Conservation (phyloP, 2,888 invertebrate species). For the Ectemnius continuus region DNA sequence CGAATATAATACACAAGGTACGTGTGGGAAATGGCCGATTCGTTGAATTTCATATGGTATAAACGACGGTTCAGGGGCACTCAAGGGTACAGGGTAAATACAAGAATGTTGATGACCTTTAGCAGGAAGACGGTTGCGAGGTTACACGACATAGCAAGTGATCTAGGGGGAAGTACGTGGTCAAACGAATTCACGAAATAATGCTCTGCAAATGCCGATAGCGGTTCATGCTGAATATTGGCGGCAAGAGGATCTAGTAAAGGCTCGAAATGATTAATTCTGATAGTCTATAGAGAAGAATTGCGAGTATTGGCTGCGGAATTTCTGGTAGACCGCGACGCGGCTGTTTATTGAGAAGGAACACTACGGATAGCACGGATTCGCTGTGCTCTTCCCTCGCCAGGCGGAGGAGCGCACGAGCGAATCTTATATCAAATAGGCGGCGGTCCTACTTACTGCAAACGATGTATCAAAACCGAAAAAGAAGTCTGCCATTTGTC, state of each 20-base stretch:
- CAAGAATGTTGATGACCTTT: slow-evolving; percentile 67
- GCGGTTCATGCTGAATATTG: too few relatives aligned
- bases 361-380: slow-evolving; percentile 26
- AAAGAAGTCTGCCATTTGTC: slow-evolving; percentile 91
- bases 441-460: slow-evolving; percentile 82
- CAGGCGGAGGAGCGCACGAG: not conserved
- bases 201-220: not conserved
- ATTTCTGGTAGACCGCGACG: slow-evolving; percentile 54
- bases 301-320: slow-evolving; percentile 9
- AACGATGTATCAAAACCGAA: slow-evolving; percentile 90
- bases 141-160: slow-evolving; percentile 63
- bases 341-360: slow-evolving; percentile 51
- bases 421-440: not conserved
- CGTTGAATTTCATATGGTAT: too few relatives aligned
- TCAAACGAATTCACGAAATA: not conserved
- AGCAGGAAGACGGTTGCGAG: slow-evolving; percentile 57
- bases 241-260: too few relatives aligned
- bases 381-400: not conserved
- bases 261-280: too few relatives aligned
- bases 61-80: too few relatives aligned
- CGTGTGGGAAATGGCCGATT: too few relatives aligned
- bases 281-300: not conserved
- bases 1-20: too few relatives aligned
- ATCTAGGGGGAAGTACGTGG: slow-evolving; percentile 16
- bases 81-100: slow-evolving; percentile 9